Evolutionary conservation across 2,888 invertebrate genomes (phyloP), one percentile per base, ranked within the genome.

Genomic region (Ennomos fuscantarius): DNA sequence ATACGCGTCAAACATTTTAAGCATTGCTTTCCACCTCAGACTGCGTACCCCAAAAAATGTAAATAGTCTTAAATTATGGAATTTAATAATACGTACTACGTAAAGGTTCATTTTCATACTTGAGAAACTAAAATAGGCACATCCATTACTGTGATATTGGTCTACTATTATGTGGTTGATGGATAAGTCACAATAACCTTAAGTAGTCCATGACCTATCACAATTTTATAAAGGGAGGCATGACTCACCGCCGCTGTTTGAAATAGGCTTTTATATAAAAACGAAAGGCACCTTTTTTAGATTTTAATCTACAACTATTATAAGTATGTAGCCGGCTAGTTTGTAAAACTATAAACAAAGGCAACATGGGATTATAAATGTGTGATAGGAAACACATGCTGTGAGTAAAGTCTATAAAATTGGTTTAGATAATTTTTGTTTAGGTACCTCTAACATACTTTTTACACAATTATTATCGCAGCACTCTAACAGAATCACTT

Each of bases 131-230:
- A 32, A 42, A 11, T 32, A 42, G 41, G 8, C 8, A 10, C 9
- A 1, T 3, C 13, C 11, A 43, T 32, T 33, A 36, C 0, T 11
- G 9, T 36, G 12, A 11, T 34, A n/a, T 31, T 24, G 36, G 10
- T 40, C 9, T 31, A 9, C 33, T 37, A 32, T 51, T 43, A 52
- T 34, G 32, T 12, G 44, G 32, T 52, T 39, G 48, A 53, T 53
- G 48, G 48, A 47, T 52, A 34, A 43, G 36, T 24, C 43, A 44
- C 15, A 47, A 11, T 31, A 46, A 37, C 42, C 24, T 51, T 47
- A 57, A 57, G 53, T 54, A 59, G 45, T 54, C 41, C 58, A 59
- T 59, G 53, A 59, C 58, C 58, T 59, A 59, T 46, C 58, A 45
- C 58, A 59, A 53, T 49, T 36, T 54, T 44, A 58, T 47, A 47